Evolutionary conservation across 2,797 vertebrate species (phyloP).

Genomic region (Adrianichthys oophorus): DNA sequence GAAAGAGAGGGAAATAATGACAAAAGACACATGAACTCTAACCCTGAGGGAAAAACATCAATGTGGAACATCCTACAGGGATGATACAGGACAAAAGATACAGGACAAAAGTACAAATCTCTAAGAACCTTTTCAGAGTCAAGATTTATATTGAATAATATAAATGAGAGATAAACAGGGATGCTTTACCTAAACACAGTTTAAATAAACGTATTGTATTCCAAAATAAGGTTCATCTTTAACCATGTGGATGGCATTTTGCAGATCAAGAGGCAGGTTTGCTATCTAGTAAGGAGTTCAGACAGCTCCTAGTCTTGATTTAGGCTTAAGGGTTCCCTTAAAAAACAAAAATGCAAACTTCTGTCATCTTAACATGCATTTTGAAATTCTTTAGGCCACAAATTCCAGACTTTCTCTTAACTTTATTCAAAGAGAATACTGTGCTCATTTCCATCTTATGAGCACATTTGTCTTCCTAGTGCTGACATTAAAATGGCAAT

Average conservation of each 20-base stretch:
- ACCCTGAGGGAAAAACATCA: background rate
- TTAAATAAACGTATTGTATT: background rate
- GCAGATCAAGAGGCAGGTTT: constrained; percentile 9
- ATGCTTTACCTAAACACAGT: constrained; percentile 13
- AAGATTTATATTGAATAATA: constrained; percentile 11
- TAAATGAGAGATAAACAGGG: constrained; percentile 18
- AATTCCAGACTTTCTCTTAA: constrained; percentile 26
- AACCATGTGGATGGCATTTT: constrained; percentile 19
- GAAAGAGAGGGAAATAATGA: background rate
- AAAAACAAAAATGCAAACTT: constrained; percentile 33
- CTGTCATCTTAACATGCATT: constrained; percentile 32
- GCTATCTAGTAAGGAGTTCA: constrained; percentile 56
- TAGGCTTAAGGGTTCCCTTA: constrained; percentile 12
- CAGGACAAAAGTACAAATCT: background rate
- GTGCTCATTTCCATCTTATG: constrained; percentile 6
- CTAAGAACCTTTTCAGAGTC: constrained; percentile 13
- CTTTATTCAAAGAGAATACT: constrained; percentile 22
- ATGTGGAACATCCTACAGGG: constrained; percentile 5
- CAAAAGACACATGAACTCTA: background rate
- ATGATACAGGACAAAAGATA: background rate
- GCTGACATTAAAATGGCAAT: too few species aligned
- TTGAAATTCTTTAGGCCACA: constrained; percentile 39
- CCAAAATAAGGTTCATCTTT: constrained; percentile 45
- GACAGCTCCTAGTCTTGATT: constrained; percentile 12
- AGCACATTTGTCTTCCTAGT: constrained; percentile 3